A percentile compares a stretch with the other conserved stretches of the same genome.
These are phyloP conservation scores for Passer montanus DNA, from an alignment of 2,113 vertebrate species.

Conservation along the genomic window DNA sequence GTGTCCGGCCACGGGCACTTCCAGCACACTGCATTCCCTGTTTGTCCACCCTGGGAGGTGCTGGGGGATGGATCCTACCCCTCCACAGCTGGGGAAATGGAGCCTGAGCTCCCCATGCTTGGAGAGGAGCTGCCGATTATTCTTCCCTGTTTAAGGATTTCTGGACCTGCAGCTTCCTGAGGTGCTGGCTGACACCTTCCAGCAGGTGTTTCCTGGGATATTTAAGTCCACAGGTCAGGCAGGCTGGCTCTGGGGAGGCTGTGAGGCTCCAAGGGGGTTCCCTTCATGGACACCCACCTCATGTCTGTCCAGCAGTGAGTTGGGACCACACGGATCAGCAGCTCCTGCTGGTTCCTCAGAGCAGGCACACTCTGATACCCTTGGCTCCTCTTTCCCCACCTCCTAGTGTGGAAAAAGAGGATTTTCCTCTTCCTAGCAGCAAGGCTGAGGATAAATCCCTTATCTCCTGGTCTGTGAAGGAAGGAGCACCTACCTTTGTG, in stretches of 20 bases:
- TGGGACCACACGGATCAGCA: background rate
- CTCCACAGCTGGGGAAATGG: background rate
- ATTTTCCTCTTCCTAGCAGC: background rate
- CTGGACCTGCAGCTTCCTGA: background rate
- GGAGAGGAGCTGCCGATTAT: background rate
- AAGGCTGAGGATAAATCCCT: background rate
- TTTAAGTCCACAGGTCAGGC: background rate
- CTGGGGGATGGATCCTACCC: background rate
- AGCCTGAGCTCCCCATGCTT: background rate
- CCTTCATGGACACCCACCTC: accelerated
- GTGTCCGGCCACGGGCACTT: background rate
- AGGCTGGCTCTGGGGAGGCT: background rate
- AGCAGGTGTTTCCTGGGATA: background rate
- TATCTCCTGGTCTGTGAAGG: background rate
- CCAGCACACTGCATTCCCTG: background rate
- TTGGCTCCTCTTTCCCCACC: background rate
- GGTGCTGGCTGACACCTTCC: background rate
- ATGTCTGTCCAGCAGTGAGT: accelerated
- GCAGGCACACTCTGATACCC: background rate
- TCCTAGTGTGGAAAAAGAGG: background rate
- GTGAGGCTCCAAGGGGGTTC: background rate
- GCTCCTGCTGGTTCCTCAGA: accelerated
- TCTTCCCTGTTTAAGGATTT: background rate
- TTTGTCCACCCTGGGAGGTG: background rate
- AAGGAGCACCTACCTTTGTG: background rate